Conservation (phyloP, 2,888 invertebrate species). For the Andrena marginata region DNA sequence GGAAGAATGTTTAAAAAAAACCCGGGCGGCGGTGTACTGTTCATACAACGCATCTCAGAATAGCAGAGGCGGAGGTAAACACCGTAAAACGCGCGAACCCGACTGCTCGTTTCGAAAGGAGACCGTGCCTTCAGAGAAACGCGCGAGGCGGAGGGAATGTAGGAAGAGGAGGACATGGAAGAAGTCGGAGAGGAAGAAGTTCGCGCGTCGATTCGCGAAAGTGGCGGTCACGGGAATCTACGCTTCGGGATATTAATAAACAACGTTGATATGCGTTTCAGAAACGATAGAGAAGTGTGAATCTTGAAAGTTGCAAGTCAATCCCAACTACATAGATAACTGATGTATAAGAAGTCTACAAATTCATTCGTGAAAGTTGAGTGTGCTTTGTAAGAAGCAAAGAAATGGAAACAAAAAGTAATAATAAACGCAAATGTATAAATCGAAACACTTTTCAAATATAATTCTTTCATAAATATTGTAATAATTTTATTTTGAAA, state of each 20-base stretch:
- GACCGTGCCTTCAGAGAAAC: constrained; percentile 30
- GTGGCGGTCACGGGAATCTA: constrained; percentile 34
- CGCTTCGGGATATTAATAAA: constrained; percentile 40
- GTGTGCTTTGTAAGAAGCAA: neutral
- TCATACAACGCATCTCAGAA: constrained; percentile 57
- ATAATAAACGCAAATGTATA: too few relatives aligned
- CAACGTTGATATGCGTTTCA: neutral
- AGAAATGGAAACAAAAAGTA: neutral
- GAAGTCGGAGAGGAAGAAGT: too few relatives aligned
- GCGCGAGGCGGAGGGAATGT: constrained; percentile 30
- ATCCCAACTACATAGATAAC: neutral
- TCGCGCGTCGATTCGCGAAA: constrained; percentile 41
- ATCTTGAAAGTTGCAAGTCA: too few relatives aligned
- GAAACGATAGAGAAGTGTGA: too few relatives aligned
- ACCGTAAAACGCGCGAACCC: constrained; percentile 66
- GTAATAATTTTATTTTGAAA: too few relatives aligned
- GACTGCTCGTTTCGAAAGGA: constrained; percentile 64
- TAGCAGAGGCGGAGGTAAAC: constrained; percentile 67
- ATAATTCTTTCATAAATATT: too few relatives aligned
- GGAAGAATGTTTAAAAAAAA: constrained; percentile 63
- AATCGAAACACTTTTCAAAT: too few relatives aligned
- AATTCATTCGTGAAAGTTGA: neutral
- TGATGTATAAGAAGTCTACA: neutral
- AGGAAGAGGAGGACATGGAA: constrained; percentile 50
- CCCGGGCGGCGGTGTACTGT: constrained; percentile 41